Conservation (phyloP, 2,113 vertebrate genomes). For the Sinosuthora webbiana region DNA sequence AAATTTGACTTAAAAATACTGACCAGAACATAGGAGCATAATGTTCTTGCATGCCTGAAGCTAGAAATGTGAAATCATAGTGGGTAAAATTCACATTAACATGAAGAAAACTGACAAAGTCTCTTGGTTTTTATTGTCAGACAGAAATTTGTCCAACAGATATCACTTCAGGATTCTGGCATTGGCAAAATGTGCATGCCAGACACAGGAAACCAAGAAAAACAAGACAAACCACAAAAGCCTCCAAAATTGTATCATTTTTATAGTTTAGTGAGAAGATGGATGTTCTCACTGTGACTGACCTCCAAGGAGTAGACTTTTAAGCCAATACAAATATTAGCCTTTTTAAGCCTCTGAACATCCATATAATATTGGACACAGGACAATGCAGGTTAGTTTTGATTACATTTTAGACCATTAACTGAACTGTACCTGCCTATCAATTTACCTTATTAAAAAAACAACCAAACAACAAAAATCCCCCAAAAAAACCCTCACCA, state of each 20-base stretch:
- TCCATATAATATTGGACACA: background rate
- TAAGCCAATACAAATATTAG: conserved; percentile 49
- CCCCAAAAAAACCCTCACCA: accelerated
- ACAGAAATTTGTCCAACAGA: background rate
- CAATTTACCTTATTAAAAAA: background rate
- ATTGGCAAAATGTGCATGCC: background rate
- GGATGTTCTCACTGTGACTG: conserved; percentile 7
- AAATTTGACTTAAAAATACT: background rate
- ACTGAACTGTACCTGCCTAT: background rate
- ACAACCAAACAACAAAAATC: background rate
- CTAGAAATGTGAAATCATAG: background rate
- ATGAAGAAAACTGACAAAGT: background rate
- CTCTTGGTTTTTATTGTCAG: background rate
- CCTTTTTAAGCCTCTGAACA: background rate
- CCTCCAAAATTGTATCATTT: conserved; percentile 1
- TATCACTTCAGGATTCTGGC: background rate
- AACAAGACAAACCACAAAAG: conserved; percentile 24
- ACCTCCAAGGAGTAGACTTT: conserved; percentile 1
- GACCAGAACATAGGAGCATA: background rate
- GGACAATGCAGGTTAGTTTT: background rate
- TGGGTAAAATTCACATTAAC: background rate
- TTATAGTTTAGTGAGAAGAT: conserved; percentile 2
- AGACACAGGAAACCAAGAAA: conserved; percentile 60
- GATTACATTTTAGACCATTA: background rate
- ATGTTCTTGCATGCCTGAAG: background rate